These are phyloP conservation scores for Danio rerio DNA, from an alignment of 2,113 vertebrate species.

Conservation along the genomic window DNA sequence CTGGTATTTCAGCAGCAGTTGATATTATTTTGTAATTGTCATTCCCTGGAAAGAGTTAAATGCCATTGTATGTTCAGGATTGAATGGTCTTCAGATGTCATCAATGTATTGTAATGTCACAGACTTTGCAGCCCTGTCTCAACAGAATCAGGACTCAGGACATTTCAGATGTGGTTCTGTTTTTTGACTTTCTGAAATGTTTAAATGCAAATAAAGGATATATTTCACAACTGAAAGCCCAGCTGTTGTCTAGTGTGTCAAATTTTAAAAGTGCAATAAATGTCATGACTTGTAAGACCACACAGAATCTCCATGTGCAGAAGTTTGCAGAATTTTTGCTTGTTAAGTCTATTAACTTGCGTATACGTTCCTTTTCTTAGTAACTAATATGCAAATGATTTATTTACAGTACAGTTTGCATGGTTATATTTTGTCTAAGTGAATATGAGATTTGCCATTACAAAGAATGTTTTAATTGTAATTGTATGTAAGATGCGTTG, in stretches of 20 bases:
- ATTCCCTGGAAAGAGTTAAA: neutral
- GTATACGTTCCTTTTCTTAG: too few relatives aligned
- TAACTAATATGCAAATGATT: too few relatives aligned
- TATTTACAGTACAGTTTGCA: too few relatives aligned
- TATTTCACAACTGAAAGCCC: neutral
- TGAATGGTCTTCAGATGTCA: neutral
- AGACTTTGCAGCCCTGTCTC: constrained; percentile 1
- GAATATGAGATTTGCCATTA: too few relatives aligned
- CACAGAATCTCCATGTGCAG: too few relatives aligned
- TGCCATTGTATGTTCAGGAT: neutral
- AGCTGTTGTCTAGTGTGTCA: neutral
- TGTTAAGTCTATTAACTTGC: too few relatives aligned
- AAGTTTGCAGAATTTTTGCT: too few relatives aligned
- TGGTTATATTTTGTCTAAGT: too few relatives aligned
- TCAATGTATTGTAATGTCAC: neutral
- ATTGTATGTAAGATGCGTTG: too few relatives aligned
- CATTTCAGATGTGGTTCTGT: neutral
- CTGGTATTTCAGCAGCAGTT: neutral
- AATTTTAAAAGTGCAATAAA: too few relatives aligned
- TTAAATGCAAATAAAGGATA: constrained; percentile 22
- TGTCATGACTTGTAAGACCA: too few relatives aligned
- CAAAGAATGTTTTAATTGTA: too few relatives aligned
- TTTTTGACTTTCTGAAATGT: neutral
- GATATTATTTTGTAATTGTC: constrained; percentile 1
- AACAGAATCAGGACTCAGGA: neutral